phyloP scores from a whole-genome alignment of 2,113 vertebrate species.

The Colius striatus region DNA sequence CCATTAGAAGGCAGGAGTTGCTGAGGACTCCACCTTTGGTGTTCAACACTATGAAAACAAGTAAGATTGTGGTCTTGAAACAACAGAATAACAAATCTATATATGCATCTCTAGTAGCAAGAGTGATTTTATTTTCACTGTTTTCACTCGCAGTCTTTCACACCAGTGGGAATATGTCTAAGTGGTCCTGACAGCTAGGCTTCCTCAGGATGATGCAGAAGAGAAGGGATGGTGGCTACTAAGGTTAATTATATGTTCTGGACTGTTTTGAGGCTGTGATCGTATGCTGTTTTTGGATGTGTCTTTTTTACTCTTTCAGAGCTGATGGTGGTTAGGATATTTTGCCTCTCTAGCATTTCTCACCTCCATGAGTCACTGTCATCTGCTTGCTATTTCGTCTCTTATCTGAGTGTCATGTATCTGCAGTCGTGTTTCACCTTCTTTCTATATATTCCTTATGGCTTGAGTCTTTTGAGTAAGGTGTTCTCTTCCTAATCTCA shows the following conservation, averaged over 20 bases:
- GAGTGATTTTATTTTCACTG: not conserved
- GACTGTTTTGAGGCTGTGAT: not conserved
- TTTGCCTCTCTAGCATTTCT: not conserved
- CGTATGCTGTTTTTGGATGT: not conserved
- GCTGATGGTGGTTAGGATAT: not conserved
- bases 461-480: not conserved
- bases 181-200: not conserved
- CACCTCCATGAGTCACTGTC: not conserved
- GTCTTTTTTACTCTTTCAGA: not conserved
- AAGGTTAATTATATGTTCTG: not conserved
- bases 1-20: not conserved
- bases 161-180: not conserved
- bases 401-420: not conserved
- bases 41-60: not conserved
- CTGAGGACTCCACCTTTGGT: not conserved
- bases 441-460: not conserved
- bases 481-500: not conserved
- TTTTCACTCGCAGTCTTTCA: not conserved
- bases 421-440: not conserved
- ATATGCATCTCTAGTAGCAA: not conserved
- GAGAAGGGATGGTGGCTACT: not conserved
- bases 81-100: not conserved
- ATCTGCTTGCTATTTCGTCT: not conserved
- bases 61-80: not conserved
- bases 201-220: not conserved